Evolutionary conservation across 2,113 vertebrate genomes (phyloP).

Genomic region (Stegastes partitus): DNA sequence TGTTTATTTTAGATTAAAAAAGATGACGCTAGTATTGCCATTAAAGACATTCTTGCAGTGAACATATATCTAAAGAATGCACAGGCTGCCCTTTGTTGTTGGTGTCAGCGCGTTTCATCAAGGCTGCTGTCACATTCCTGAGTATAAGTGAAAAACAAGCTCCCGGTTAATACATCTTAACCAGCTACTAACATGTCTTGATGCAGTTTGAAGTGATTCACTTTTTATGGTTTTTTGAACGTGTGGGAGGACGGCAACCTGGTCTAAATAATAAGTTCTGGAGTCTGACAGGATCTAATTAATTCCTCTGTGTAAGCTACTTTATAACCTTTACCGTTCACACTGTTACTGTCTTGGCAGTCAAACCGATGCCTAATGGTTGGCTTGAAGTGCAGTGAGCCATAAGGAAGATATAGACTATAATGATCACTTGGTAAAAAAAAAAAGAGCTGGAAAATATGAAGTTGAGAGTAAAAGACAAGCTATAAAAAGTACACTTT

Average conservation of each 20-base stretch:
- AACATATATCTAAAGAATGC: neutral
- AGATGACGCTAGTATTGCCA: neutral
- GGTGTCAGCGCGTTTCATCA: neutral
- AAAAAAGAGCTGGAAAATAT: constrained; percentile 25
- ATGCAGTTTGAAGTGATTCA: constrained; percentile 19
- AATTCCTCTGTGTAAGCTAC: constrained; percentile 32
- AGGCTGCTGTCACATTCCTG: neutral
- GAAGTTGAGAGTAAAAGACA: constrained; percentile 32
- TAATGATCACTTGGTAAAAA: constrained; percentile 45
- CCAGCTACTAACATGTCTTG: neutral
- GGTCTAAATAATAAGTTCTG: constrained; percentile 51
- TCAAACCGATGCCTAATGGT: constrained; percentile 33
- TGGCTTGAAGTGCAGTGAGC: constrained; percentile 37
- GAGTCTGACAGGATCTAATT: constrained; percentile 55
- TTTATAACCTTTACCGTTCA: constrained; percentile 58
- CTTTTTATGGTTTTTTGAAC: constrained; percentile 24
- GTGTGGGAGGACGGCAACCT: constrained; percentile 37
- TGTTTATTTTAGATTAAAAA: neutral
- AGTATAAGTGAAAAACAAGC: no score
- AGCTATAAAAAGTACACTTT: constrained; percentile 36
- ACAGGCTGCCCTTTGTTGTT: neutral
- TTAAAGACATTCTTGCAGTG: neutral
- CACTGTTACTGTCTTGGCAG: constrained; percentile 27
- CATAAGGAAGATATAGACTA: constrained; percentile 41
- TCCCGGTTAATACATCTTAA: no score